Conservation (phyloP, 2,888 invertebrate species). For the Slavum lentiscoides region DNA sequence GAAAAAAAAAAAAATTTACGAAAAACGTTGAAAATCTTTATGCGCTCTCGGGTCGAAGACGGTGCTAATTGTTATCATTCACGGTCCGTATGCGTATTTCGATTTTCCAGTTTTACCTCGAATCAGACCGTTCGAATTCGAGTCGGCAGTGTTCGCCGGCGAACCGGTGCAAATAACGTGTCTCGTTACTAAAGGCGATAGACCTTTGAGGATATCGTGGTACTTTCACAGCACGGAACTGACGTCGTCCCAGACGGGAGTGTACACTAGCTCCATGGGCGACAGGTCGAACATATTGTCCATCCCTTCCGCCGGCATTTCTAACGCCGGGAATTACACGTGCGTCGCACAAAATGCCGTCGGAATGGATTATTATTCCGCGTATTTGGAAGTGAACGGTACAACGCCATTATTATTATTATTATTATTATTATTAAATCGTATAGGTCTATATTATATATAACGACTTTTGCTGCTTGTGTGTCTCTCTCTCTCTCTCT, state of each 20-base stretch:
- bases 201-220: conserved; percentile 69
- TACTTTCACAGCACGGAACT: conserved; percentile 48
- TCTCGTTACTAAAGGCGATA: conserved; percentile 70
- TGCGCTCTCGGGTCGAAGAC: not conserved
- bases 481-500: not conserved
- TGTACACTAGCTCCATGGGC: conserved; percentile 55
- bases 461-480: not conserved
- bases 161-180: conserved; percentile 69
- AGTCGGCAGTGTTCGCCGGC: conserved; percentile 68
- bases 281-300: conserved; percentile 58
- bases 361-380: conserved; percentile 69
- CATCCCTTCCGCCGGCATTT: conserved; percentile 57
- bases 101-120: conserved; percentile 68
- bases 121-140: conserved; percentile 66
- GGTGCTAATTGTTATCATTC: not conserved
- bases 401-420: not conserved
- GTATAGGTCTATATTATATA: conserved; percentile 20
- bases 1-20: not conserved
- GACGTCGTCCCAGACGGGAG: conserved; percentile 45
- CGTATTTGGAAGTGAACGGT: conserved; percentile 58
- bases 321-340: conserved; percentile 60
- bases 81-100: no score
- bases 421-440: not conserved
- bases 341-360: conserved; percentile 65
- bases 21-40: not conserved